Percentiles rank a stretch among this genome's conserved stretches.
These are phyloP conservation scores for Channallabes apus DNA, from an alignment of 2,797 vertebrate genomes.

Conservation along the genomic window DNA sequence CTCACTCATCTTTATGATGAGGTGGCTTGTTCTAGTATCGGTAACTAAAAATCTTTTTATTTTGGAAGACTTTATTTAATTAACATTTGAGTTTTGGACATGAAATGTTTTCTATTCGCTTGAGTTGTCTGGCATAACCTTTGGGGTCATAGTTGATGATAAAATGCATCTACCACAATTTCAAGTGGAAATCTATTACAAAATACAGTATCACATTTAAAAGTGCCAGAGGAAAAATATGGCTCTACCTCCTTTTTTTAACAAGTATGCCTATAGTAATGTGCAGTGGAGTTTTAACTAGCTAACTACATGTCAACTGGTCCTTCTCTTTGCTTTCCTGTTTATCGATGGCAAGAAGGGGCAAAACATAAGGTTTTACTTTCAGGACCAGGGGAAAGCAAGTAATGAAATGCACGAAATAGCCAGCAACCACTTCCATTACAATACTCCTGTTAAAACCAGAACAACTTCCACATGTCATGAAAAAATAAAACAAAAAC, in stretches of 20 bases:
- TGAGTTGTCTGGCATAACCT: background rate
- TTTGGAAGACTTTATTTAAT: background rate
- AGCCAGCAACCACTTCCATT: conserved; percentile 39
- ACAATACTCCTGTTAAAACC: conserved; percentile 33
- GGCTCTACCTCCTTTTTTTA: background rate
- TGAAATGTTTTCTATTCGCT: background rate
- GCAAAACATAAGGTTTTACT: conserved; percentile 35
- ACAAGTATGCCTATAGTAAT: background rate
- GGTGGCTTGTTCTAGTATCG: background rate
- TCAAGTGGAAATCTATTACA: background rate
- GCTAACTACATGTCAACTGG: conserved; percentile 13
- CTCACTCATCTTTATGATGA: conserved; percentile 24
- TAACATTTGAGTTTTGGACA: background rate
- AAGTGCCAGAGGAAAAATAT: background rate
- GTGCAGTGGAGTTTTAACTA: background rate
- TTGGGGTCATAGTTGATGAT: background rate
- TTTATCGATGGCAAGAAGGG: conserved; percentile 4
- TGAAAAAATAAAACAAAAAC: conserved; percentile 7
- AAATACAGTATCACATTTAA: background rate
- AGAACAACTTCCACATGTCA: conserved; percentile 36
- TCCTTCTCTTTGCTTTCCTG: background rate
- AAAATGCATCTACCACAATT: background rate
- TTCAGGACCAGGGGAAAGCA: conserved; percentile 30
- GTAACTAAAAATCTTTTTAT: background rate
- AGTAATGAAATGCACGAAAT: conserved; percentile 34